Evolutionary conservation across 2,888 invertebrate genomes (phyloP), one percentile per base, ranked within the genome.

Genomic region (Drosophila demipolita): DNA sequence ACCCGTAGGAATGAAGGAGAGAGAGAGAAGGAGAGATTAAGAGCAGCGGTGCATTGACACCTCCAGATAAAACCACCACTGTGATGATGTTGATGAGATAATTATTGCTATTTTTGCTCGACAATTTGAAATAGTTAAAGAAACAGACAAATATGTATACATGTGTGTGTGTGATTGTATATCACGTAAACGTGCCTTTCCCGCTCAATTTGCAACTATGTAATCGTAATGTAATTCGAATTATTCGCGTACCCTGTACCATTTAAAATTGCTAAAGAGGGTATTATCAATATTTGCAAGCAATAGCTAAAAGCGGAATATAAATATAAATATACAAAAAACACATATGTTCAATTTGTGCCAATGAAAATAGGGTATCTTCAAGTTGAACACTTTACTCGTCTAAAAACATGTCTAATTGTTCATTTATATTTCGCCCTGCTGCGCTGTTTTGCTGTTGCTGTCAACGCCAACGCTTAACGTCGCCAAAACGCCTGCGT

Each of bases 401-500:
- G 7, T 49, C 15, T 29, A 15, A n/a, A 12, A 32, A 17, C 9
- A 55, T 55, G 42, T 50, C 50, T 62, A 66, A 40, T 66, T 73
- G 33, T 29, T 66, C 1, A 20, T 40, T 66, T 58, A 12, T 42
- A 29, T 29, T 70, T 59, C 23, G 23, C 45, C 45, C 45, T 23
- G 45, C 23, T 23, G 15, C 15, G 15, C 3, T 23, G 26, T 50
- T 35, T 33, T 59, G 38, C 20, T 52, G 54, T 45, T 45, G 50
- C 50, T 12, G 63, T 59, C 59, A 42, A 48, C 57, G 53, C 40
- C 62, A 53, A 62, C 73, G 62, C 54, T 23, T 20, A 57, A 42
- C 36, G 40, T 15, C 36, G 55, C 9, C 48, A 57, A 57, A 62
- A 63, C 49, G 62, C 59, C 73, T 66, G 36, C 20, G 73, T 45